Percentiles rank a stretch among this genome's conserved stretches.
phyloP scores from a whole-genome alignment of 2,797 vertebrate genomes.

The Meda fulgida region DNA sequence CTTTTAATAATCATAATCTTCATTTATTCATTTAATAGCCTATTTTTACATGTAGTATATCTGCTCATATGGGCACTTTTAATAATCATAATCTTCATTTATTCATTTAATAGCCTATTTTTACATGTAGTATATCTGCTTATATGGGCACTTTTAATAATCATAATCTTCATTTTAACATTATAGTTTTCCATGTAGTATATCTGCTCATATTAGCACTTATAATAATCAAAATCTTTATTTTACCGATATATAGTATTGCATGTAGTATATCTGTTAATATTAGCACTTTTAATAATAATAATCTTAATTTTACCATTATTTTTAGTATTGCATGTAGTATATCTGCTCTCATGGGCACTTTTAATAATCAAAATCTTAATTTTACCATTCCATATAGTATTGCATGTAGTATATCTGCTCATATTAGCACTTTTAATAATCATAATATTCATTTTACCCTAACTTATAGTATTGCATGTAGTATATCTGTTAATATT shows the following conservation, averaged over 20 bases:
- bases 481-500: neutral
- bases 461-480: neutral
- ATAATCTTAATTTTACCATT: neutral
- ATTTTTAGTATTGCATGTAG: neutral
- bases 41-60: neutral
- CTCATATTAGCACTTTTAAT: too few relatives aligned
- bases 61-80: too few relatives aligned
- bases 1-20: neutral
- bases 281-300: neutral
- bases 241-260: too few relatives aligned
- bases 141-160: neutral
- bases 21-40: neutral
- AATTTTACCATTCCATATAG: neutral
- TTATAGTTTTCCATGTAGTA: too few relatives aligned
- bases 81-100: neutral
- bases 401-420: neutral
- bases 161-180: neutral
- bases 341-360: neutral
- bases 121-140: neutral
- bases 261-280: neutral
- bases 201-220: too few relatives aligned
- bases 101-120: too few relatives aligned
- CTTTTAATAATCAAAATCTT: neutral
- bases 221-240: neutral
- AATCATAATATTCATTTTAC: neutral